These are phyloP conservation scores for Lytechinus variegatus DNA, from an alignment of 35 echinoderm and acorn worm genomes.

Conservation along the genomic window DNA sequence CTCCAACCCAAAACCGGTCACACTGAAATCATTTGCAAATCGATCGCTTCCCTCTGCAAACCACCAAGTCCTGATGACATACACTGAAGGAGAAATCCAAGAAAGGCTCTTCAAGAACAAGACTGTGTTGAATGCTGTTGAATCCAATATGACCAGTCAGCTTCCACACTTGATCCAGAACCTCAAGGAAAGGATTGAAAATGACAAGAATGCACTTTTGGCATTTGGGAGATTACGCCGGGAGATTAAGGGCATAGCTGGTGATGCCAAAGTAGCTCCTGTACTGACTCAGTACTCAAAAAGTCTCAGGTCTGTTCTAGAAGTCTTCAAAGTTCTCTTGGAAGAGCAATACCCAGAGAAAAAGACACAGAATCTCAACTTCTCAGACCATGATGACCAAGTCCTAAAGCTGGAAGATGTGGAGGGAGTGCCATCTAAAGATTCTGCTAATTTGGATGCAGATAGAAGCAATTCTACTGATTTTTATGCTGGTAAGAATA, in stretches of 20 bases:
- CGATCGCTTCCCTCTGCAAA: slow-evolving; percentile 61
- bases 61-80: slow-evolving; percentile 86
- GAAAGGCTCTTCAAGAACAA: slow-evolving; percentile 93
- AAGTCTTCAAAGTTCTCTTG: slow-evolving; percentile 70
- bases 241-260: slow-evolving; percentile 86
- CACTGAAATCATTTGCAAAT: slow-evolving; percentile 60
- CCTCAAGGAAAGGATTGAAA: slow-evolving; percentile 85
- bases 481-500: slow-evolving; percentile 17
- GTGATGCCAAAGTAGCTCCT: slow-evolving; percentile 86
- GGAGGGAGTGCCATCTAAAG: background rate
- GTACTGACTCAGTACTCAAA: slow-evolving; percentile 83
- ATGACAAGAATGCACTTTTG: slow-evolving; percentile 95
- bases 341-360: slow-evolving; percentile 70
- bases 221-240: slow-evolving; percentile 79
- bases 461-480: background rate
- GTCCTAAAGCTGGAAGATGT: slow-evolving; percentile 43
- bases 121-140: slow-evolving; percentile 85
- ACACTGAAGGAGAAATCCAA: slow-evolving; percentile 82
- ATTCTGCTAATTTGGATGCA: background rate
- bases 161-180: slow-evolving; percentile 74
- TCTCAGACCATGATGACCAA: slow-evolving; percentile 32
- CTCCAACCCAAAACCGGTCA: slow-evolving; percentile 74
- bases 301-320: slow-evolving; percentile 82
- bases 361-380: background rate
- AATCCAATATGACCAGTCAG: slow-evolving; percentile 73